A percentile compares a stretch with the other conserved stretches of the same genome.
Evolutionary conservation across 2,797 vertebrate genomes (phyloP).

Genomic region (Enteromius argenteus): DNA sequence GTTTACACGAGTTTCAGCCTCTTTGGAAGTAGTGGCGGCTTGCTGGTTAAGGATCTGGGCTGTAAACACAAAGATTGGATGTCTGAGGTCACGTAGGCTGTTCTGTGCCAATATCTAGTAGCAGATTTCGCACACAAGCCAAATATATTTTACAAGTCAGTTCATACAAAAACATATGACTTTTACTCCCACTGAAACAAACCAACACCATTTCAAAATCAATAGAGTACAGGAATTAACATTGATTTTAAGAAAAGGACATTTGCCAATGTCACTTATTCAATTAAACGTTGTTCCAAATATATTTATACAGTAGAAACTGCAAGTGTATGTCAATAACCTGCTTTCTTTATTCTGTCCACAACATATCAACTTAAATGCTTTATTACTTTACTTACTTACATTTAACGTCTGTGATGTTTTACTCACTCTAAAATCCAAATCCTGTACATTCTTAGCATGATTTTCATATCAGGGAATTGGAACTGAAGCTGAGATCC

Average conservation of each 20-base stretch:
- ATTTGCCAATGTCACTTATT: background rate
- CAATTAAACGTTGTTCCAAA: background rate
- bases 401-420: background rate
- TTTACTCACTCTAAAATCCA: background rate
- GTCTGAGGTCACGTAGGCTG: background rate
- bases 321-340: background rate
- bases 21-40: background rate
- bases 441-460: background rate
- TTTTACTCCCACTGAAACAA: background rate
- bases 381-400: background rate
- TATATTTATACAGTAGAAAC: background rate
- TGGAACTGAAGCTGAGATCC: background rate
- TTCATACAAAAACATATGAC: background rate
- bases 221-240: background rate
- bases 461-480: background rate
- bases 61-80: background rate
- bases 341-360: background rate
- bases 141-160: background rate
- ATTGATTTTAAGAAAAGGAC: background rate
- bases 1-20: constrained; percentile 20
- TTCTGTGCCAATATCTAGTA: background rate
- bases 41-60: background rate
- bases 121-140: background rate
- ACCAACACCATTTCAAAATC: constrained; percentile 2
- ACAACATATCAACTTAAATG: background rate